phyloP scores from a whole-genome alignment of 2,888 invertebrate species.

The Geotrupes spiniger region DNA sequence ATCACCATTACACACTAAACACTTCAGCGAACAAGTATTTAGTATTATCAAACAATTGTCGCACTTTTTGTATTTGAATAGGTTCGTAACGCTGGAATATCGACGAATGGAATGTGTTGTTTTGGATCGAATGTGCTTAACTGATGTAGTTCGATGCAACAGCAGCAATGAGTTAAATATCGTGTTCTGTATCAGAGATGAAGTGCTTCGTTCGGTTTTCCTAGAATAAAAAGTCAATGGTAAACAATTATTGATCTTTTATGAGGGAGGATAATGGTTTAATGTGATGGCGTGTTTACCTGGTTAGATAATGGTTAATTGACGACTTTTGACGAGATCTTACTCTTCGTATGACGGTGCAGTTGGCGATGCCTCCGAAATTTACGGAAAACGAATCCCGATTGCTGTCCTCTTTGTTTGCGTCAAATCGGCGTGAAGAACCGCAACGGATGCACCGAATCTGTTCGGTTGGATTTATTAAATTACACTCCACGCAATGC shows the following conservation, averaged over 20 bases:
- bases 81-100: conserved; percentile 29
- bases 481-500: conserved; percentile 85
- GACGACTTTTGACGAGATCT: conserved; percentile 29
- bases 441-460: conserved; percentile 82
- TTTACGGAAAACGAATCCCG: conserved; percentile 28
- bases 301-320: conserved; percentile 26
- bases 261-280: conserved; percentile 9
- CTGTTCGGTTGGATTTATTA: conserved; percentile 86
- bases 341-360: conserved; percentile 45
- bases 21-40: conserved; percentile 31
- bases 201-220: conserved; percentile 26
- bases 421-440: conserved; percentile 55
- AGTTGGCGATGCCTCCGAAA: conserved; percentile 41
- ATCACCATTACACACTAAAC: conserved; percentile 41
- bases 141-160: conserved; percentile 27
- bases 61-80: conserved; percentile 28
- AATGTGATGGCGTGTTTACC: conserved; percentile 19
- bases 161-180: conserved; percentile 31
- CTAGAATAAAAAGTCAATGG: conserved; percentile 23
- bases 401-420: conserved; percentile 40
- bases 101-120: conserved; percentile 19
- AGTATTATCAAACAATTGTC: conserved; percentile 28
- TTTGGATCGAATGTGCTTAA: conserved; percentile 15
- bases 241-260: conserved; percentile 37
- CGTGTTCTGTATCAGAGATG: conserved; percentile 39